These are phyloP conservation scores for Spinibarbus caldwelli DNA, from an alignment of 2,797 vertebrate genomes.

Conservation along the genomic window DNA sequence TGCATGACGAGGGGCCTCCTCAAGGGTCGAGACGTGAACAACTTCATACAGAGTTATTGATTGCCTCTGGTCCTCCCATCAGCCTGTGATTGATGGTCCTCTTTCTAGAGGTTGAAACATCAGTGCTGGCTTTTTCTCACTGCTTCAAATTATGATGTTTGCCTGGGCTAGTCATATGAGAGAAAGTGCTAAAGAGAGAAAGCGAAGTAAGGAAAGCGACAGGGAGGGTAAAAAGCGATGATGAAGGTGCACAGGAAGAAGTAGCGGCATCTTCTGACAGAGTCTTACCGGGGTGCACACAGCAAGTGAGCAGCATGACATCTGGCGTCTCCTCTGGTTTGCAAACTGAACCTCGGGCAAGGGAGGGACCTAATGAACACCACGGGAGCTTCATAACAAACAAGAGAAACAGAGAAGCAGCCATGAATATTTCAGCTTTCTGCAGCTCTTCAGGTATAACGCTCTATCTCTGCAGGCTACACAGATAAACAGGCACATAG, in stretches of 20 bases:
- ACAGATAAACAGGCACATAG: slow-evolving; percentile 32
- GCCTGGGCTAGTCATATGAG: neutral
- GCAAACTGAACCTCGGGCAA: slow-evolving; percentile 31
- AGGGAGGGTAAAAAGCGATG: neutral
- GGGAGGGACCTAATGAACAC: slow-evolving; percentile 15
- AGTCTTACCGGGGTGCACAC: neutral
- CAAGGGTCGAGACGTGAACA: slow-evolving; percentile 66
- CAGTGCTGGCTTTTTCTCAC: slow-evolving; percentile 29
- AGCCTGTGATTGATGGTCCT: slow-evolving; percentile 57
- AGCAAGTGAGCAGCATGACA: neutral
- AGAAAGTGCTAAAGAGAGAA: neutral
- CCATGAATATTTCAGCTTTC: slow-evolving; percentile 63
- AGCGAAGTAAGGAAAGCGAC: neutral
- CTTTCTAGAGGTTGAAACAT: slow-evolving; percentile 40
- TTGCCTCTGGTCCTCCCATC: slow-evolving; percentile 52
- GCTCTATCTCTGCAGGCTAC: slow-evolving; percentile 27
- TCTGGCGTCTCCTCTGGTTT: neutral
- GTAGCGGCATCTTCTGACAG: neutral
- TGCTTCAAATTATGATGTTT: slow-evolving; percentile 37
- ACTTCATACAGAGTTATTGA: slow-evolving; percentile 58
- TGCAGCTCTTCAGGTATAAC: slow-evolving; percentile 36
- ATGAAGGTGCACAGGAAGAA: neutral
- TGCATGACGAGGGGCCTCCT: slow-evolving; percentile 50
- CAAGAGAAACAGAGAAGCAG: slow-evolving; percentile 47
- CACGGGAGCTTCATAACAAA: slow-evolving; percentile 44